Evolutionary conservation across 2,888 invertebrate species (phyloP), one percentile per base, ranked within the genome.

Genomic region (Macrophya annulata): DNA sequence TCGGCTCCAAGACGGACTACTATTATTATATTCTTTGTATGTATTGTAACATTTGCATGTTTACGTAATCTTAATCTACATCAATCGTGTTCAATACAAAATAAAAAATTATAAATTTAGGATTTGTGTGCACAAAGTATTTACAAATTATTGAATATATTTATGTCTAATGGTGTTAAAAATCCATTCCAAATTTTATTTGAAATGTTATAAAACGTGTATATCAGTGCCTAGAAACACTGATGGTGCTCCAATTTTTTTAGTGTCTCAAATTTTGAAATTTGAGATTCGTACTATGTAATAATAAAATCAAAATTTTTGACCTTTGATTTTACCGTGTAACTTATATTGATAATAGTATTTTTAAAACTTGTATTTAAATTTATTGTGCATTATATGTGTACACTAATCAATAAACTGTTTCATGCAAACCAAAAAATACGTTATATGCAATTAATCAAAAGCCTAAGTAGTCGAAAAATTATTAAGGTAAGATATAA

Each of bases 301-400:
- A 68, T 71, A 10, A 21, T 48, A 71, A 62, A 85, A 87, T 87
- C 68, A 81, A 85, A 83, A 86, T 85, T 85, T 85, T 87, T 86
- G 87, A 87, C 86, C 87, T 83, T 88, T 83, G 83, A 83, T 83
- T 83, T 71, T 65, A 83, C 71, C 25, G 43, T 43, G 62, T 43
- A 62, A 81, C 81, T 43, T 17, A 55, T 55, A 21, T 81, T 62
- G 62, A 81, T 81, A 62, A 10, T 37, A 43, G 31, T 31, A 2
- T 43, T 81, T 62, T 62, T 81, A 43, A 51, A 12, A 31, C 31
- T n/a, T 62, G 51, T 62, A 37, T 43, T 21, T 1, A 62, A 81
- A 62, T 81, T 21, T 43, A 62, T 45, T 81, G 21, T 79, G 59
- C 21, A 59, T 77, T 51, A 15, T 77, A 79, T 48, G 40, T 81